Evolutionary conservation across 2,888 invertebrate species (phyloP).

Genomic region (Chrysodeixis includens): DNA sequence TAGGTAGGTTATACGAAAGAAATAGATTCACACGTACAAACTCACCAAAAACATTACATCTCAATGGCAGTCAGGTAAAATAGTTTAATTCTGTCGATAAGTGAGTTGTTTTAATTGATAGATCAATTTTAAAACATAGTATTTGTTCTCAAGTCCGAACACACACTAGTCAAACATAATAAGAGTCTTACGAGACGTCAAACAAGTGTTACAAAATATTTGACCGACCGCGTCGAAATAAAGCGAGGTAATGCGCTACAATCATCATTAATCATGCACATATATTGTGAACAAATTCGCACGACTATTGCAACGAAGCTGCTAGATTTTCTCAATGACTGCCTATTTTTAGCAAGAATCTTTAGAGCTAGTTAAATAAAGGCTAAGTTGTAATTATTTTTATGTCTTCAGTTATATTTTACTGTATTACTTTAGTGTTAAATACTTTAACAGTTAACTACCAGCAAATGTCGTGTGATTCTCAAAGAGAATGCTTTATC

Average conservation of each 20-base stretch:
- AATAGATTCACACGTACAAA: too few relatives aligned
- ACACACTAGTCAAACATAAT: not conserved
- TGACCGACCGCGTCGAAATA: conserved; percentile 44
- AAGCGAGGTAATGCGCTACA: conserved; percentile 46
- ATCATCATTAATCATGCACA: conserved; percentile 57
- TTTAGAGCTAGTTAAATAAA: not conserved
- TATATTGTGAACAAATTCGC: conserved; percentile 37
- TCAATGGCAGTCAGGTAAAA: too few relatives aligned
- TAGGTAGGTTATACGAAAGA: too few relatives aligned
- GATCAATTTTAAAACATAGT: too few relatives aligned
- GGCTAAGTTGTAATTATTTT: not conserved
- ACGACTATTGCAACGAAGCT: conserved; percentile 29
- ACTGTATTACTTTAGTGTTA: not conserved
- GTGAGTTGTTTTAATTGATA: too few relatives aligned
- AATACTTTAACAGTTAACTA: too few relatives aligned
- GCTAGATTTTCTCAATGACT: conserved; percentile 25
- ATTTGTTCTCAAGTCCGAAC: conserved; percentile 12
- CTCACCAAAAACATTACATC: too few relatives aligned
- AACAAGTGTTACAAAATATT: conserved; percentile 40
- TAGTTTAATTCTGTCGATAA: too few relatives aligned
- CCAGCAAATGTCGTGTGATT: not conserved
- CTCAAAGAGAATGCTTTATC: not conserved
- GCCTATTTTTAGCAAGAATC: conserved; percentile 7
- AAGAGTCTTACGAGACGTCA: conserved; percentile 15
- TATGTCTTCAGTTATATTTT: not conserved